Percentiles rank a stretch among this genome's conserved stretches.
These are phyloP conservation scores for Eulemur mongoz DNA, from an alignment of 2,797 vertebrate genomes.

Conservation along the genomic window DNA sequence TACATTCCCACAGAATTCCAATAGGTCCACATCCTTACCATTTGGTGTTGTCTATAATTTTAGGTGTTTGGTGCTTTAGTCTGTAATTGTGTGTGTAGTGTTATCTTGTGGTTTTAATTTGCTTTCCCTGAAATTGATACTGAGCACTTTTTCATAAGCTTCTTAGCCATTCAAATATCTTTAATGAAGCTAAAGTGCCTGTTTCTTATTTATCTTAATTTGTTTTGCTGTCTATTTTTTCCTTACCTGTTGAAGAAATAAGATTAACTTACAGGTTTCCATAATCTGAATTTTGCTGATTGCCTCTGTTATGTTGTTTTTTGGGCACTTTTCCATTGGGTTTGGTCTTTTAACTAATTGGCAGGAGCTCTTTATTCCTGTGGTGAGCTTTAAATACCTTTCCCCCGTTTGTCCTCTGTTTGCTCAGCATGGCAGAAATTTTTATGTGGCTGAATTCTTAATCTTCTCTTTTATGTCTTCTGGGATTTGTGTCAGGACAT, in stretches of 20 bases:
- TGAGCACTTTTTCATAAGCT: neutral
- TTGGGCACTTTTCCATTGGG: neutral
- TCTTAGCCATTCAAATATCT: neutral
- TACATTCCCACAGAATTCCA: neutral
- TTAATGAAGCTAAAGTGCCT: neutral
- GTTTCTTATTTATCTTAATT: neutral
- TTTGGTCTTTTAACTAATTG: neutral
- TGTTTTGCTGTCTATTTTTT: neutral
- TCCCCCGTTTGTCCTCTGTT: neutral
- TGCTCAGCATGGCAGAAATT: neutral
- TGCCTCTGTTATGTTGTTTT: neutral
- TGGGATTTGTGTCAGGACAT: constrained; percentile 1
- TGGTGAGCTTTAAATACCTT: neutral
- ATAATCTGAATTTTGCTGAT: constrained; percentile 8
- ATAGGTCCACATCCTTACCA: neutral
- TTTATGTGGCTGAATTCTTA: neutral
- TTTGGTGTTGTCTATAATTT: neutral
- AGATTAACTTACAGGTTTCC: neutral
- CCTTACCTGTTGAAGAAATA: neutral
- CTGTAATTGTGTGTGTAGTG: neutral
- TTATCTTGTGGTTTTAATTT: neutral
- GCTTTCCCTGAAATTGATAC: neutral
- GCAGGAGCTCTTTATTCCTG: neutral
- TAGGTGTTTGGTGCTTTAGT: neutral
- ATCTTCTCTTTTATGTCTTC: neutral